Percentiles rank a stretch among this genome's conserved stretches.
These are phyloP conservation scores for Moxostoma hubbsi DNA, from an alignment of 2,797 vertebrate genomes.

Conservation along the genomic window DNA sequence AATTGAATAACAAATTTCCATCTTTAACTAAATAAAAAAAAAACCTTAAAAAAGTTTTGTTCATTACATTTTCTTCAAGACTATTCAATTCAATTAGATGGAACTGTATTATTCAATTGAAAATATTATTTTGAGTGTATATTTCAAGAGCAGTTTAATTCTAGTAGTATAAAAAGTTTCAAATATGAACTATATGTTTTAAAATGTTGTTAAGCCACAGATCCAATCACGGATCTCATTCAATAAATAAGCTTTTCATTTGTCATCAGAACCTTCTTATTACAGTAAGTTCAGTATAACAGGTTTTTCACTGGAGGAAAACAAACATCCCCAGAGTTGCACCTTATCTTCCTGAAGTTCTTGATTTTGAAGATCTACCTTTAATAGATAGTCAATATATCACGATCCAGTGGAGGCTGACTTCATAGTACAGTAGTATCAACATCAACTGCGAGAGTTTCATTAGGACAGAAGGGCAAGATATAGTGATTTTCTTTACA, in stretches of 20 bases:
- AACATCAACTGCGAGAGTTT: conserved; percentile 25
- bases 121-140: neutral
- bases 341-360: conserved; percentile 64
- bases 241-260: neutral
- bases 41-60: too few relatives aligned
- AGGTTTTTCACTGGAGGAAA: conserved; percentile 69
- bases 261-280: conserved; percentile 60
- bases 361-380: conserved; percentile 48
- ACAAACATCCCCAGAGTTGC: conserved; percentile 60
- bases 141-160: neutral
- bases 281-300: conserved; percentile 56
- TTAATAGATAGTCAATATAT: conserved; percentile 49
- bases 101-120: too few relatives aligned
- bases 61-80: too few relatives aligned
- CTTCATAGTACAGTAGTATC: neutral
- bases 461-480: conserved; percentile 47
- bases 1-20: too few relatives aligned
- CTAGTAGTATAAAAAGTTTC: neutral
- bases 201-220: conserved; percentile 9
- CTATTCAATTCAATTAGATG: too few relatives aligned
- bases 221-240: conserved; percentile 5
- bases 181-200: conserved; percentile 20
- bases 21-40: too few relatives aligned
- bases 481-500: conserved; percentile 33
- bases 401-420: neutral